Conservation (phyloP, 2,888 invertebrate genomes). For the Pemphredon lugubris region DNA sequence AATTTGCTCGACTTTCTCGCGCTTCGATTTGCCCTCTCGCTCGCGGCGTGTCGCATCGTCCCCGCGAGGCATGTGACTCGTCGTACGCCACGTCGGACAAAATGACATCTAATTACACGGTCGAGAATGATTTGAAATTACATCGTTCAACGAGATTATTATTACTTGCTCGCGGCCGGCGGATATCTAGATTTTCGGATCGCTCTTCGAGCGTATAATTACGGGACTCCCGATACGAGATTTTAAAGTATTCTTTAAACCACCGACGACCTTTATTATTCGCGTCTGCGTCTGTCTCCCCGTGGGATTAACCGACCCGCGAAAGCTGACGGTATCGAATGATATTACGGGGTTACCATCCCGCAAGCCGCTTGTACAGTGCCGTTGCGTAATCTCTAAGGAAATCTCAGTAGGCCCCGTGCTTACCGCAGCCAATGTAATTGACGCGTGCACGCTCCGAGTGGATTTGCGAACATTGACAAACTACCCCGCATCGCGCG, state of each 20-base stretch:
- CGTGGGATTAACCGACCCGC: conserved; percentile 7
- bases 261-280: neutral
- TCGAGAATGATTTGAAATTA: conserved; percentile 29
- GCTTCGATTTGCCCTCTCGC: conserved; percentile 22
- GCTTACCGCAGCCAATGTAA: conserved; percentile 5
- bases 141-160: conserved; percentile 1
- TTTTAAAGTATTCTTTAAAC: too few species aligned
- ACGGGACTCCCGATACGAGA: too few species aligned
- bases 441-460: conserved; percentile 10
- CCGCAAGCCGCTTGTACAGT: conserved; percentile 20
- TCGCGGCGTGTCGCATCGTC: conserved; percentile 5
- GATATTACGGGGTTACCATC: conserved; percentile 21
- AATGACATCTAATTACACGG: conserved; percentile 47
- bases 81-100: conserved; percentile 21
- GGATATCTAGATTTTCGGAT: too few species aligned
- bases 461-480: conserved; percentile 27
- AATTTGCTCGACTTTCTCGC: conserved; percentile 22
- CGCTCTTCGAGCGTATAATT: too few species aligned
- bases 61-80: conserved; percentile 19
- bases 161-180: neutral
- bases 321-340: conserved; percentile 16
- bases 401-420: conserved; percentile 34
- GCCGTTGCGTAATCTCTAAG: conserved; percentile 47
- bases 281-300: neutral
- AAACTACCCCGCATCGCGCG: neutral